These are phyloP conservation scores for Pandemis cinnamomeana DNA, from an alignment of 2,888 invertebrate species.

Conservation along the genomic window DNA sequence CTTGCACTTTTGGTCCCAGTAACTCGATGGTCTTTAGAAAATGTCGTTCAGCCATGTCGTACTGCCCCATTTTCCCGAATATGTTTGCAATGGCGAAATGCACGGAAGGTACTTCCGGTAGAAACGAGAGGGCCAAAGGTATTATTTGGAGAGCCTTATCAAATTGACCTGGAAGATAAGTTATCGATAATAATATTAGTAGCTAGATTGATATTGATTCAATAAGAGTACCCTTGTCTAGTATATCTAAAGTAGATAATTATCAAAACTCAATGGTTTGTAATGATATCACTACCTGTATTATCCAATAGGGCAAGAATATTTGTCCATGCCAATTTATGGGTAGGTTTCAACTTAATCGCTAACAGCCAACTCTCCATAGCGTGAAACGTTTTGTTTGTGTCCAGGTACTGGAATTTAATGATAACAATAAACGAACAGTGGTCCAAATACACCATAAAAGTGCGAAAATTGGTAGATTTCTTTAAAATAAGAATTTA, in stretches of 20 bases:
- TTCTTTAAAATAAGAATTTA: constrained; percentile 59
- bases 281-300: constrained; percentile 75
- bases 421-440: constrained; percentile 16
- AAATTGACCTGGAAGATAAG: constrained; percentile 79
- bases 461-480: not conserved
- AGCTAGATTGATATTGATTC: not conserved
- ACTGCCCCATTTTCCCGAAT: constrained; percentile 92
- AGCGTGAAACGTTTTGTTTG: constrained; percentile 89
- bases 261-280: not conserved
- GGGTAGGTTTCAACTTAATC: constrained; percentile 89
- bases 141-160: constrained; percentile 89
- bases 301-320: constrained; percentile 93
- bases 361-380: constrained; percentile 93
- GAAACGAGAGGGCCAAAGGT: constrained; percentile 86
- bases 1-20: constrained; percentile 85
- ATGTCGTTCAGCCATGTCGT: constrained; percentile 91
- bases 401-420: constrained; percentile 89
- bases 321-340: constrained; percentile 96
- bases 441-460: not conserved
- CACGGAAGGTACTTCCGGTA: constrained; percentile 90
- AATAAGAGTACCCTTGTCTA: too few species aligned
- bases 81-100: constrained; percentile 95
- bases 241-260: not conserved
- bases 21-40: constrained; percentile 90
- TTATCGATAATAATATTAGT: not conserved